Evolutionary conservation across 64 coral and sea anemone species (phyloP), one percentile per base, ranked within the genome.

Genomic region (Dendronephthya gigantea): DNA sequence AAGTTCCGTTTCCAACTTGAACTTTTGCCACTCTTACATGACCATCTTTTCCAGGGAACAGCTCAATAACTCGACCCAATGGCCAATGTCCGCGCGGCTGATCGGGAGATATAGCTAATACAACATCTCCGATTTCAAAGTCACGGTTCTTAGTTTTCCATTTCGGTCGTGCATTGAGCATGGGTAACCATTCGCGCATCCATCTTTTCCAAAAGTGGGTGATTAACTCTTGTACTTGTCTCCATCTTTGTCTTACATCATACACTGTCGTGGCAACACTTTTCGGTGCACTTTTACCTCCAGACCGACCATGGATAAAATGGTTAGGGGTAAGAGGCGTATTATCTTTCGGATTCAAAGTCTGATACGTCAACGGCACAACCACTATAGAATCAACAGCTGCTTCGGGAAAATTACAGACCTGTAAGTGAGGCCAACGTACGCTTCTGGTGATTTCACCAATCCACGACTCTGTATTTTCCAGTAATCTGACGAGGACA

Each of bases 291-390:
- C 69, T 82, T 33, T 87, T 47, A 32, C 34, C 66, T 1, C 84
- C 84, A 9, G 56, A 56, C 4, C 59, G 84, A 55, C 84, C 50
- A 59, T 34, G 50, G 84, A 51, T 84, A 92, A 23, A 87, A 27
- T 91, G 85, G 36, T 91, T 91, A 19, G 90, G 90, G 15, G 90
- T 87, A 5, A 91, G 84, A 19, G 82, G 84, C 2, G 90, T 49
- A 82, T 83, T 85, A 40, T 91, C 85, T 23, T 87, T 91, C 16
- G 58, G 79, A 87, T 91, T 76, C 25, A 40, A 69, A 30, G 70
- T 87, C 31, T 86, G n/a, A 29, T 84, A 86, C 48, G 85, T 87
- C 66, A n/a, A n/a, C n/a, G n/a, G n/a, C n/a, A n/a, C n/a, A n/a
- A n/a, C n/a, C n/a, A n/a, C n/a, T n/a, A n/a, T n/a, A n/a, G n/a